phyloP scores from a whole-genome alignment of 2,113 vertebrate species.

The Motacilla alba region DNA sequence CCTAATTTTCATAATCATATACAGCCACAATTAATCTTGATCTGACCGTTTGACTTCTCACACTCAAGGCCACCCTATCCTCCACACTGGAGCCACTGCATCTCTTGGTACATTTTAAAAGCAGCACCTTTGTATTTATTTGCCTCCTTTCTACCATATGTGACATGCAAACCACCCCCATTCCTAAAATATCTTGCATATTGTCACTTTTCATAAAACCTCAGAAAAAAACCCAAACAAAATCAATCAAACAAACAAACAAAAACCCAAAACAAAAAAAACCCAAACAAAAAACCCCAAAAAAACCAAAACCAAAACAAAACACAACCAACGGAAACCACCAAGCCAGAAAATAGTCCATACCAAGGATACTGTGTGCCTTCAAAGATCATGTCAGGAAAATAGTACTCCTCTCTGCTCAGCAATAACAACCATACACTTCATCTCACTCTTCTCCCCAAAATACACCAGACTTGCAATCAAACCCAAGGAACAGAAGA shows the following conservation, averaged over 20 bases:
- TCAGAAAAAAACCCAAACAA: neutral
- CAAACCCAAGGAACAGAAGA: neutral
- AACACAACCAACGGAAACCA: neutral
- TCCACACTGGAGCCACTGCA: neutral
- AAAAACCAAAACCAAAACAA: neutral
- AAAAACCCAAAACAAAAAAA: neutral
- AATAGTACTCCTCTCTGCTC: neutral
- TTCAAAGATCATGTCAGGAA: conserved; percentile 20
- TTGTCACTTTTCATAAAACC: neutral
- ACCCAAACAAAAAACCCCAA: neutral
- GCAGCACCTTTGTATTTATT: neutral
- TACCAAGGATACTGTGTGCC: neutral
- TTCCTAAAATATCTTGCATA: neutral
- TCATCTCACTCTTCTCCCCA: neutral
- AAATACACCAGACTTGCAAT: neutral
- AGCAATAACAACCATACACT: neutral
- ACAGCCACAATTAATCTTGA: neutral
- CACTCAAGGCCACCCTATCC: neutral
- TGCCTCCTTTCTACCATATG: neutral
- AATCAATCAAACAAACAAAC: neutral
- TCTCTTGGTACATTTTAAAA: neutral
- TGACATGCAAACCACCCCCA: neutral
- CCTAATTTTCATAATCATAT: neutral
- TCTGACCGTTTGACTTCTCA: neutral
- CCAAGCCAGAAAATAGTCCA: neutral